Evolutionary conservation across 2,113 vertebrate genomes (phyloP), one percentile per base, ranked within the genome.

Genomic region (Bos javanicus): DNA sequence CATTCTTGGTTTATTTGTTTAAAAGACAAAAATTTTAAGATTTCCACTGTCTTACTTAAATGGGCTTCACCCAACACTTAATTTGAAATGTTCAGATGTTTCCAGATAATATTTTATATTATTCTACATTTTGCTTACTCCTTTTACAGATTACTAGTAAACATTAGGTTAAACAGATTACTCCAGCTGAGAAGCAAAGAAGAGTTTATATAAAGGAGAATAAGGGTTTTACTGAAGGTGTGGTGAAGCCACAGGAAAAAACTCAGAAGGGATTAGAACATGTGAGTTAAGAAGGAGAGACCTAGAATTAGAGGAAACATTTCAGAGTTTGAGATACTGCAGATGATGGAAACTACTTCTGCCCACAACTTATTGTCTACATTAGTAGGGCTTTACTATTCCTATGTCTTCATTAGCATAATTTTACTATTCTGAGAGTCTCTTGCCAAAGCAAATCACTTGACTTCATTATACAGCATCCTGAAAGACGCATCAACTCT

Each of bases 11-110:
- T 96, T 59, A n/a, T 54, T 67, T 62, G 88, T 81, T 78, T 88
- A 54, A 76, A 86, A 87, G 23, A n/a, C 26, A 97, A 91, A 92
- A 93, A 21, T 52, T 81, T 83, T 83, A 84, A 90, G 60, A 81
- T 92, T 92, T 90, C 62, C 30, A 89, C 17, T 57, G 39, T 74
- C 17, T 90, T 96, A 88, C 48, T 46, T 76, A 92, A 93, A 82
- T 59, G 17, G 48, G 43, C 15, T 85, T 96, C 5, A 16, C n/a
- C 26, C 62, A 90, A 84, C 16, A 57, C 50, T 97, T 94, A 84
- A 90, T 81, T 76, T 78, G 64, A 91, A 93, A 93, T 48, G 13
- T 13, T 92, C 60, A 67, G 25, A 46, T 83, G 11, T 87, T 91
- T 82, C 87, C 74, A 90, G 15, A 36, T 52, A 67, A 92, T 33